Evolutionary conservation across 2,113 vertebrate species (phyloP).

Genomic region (Suncus etruscus): DNA sequence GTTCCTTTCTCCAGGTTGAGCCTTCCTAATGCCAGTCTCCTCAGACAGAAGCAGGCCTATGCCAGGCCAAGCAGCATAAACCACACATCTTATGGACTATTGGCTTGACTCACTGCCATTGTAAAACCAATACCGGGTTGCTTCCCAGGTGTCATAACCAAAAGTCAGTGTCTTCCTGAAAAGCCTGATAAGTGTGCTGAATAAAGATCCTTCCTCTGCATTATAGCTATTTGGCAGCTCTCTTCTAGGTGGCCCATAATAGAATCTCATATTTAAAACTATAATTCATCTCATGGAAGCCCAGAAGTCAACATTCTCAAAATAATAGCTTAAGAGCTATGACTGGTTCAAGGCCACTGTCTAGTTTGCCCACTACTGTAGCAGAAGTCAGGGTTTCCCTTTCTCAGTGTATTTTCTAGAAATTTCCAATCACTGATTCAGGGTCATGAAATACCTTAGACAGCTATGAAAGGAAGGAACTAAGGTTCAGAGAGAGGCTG

Average conservation of each 20-base stretch:
- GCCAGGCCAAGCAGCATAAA: not conserved
- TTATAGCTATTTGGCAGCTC: not conserved
- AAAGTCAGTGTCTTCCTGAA: constrained; percentile 20
- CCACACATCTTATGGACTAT: not conserved
- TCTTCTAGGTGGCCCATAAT: constrained; percentile 12
- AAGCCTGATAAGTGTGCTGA: constrained; percentile 55
- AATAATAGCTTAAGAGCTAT: not conserved
- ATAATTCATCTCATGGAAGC: not conserved
- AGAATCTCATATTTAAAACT: not conserved
- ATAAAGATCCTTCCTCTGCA: not conserved
- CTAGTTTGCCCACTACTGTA: not conserved
- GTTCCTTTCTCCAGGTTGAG: not conserved
- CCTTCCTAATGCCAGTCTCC: not conserved
- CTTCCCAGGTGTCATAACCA: not conserved
- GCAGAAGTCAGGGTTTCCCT: not conserved
- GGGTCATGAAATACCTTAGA: not conserved
- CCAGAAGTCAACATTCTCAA: constrained; percentile 14
- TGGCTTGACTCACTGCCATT: not conserved
- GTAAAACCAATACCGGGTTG: not conserved
- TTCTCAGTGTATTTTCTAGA: not conserved
- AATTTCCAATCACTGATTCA: not conserved
- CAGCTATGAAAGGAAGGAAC: not conserved
- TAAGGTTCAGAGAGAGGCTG: not conserved
- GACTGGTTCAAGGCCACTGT: not conserved
- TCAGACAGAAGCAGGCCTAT: not conserved